Percentiles rank a stretch among this genome's conserved stretches.
Conservation (phyloP, 2,888 invertebrate species). For the Lepidonotus clava region DNA sequence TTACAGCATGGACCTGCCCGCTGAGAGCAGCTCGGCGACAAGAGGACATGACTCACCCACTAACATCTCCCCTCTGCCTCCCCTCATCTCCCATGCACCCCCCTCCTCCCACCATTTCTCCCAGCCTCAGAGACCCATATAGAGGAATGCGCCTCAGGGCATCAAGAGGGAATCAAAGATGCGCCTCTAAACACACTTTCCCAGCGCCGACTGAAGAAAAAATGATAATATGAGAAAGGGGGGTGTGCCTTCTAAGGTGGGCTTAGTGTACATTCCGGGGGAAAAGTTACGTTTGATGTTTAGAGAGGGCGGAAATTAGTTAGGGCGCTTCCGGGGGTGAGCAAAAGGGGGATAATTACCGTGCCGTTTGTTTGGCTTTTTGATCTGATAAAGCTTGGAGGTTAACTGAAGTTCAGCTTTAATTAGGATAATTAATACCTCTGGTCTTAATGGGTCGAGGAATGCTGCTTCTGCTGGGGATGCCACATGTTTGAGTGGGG, state of each 20-base stretch:
- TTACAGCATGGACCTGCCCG: background rate
- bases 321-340: background rate
- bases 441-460: background rate
- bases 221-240: no score
- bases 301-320: background rate
- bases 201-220: background rate
- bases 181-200: background rate
- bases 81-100: background rate
- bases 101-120: background rate
- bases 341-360: background rate
- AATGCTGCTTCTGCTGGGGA: background rate
- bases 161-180: background rate
- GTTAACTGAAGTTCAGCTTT: constrained; percentile 32
- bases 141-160: constrained; percentile 24
- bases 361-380: constrained; percentile 27
- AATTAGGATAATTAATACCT: constrained; percentile 37
- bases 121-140: background rate
- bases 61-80: background rate
- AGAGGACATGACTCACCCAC: background rate
- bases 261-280: background rate
- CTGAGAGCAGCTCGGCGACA: background rate
- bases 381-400: background rate
- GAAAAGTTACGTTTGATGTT: background rate
- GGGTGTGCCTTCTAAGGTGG: background rate
- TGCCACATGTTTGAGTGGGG: background rate